Conservation (phyloP, 2,888 invertebrate species). For the Zhuqinia jingwanae region DNA sequence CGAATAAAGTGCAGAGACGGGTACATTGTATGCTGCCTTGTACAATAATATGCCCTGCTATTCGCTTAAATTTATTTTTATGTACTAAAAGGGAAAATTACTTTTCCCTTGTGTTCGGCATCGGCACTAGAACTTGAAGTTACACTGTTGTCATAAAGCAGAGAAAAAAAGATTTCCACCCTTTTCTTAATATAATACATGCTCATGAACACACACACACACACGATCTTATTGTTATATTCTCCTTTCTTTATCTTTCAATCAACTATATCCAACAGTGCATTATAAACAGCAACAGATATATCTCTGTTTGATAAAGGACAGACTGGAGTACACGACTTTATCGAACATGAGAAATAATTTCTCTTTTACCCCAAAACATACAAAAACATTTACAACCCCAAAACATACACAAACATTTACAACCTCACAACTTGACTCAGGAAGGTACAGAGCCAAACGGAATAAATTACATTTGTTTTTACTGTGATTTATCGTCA, state of each 20-base stretch:
- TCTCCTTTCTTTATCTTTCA: background rate
- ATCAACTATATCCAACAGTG: background rate
- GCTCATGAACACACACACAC: no score
- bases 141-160: no score
- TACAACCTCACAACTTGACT: no score
- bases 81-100: slow-evolving; percentile 7
- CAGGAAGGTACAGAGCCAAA: no score
- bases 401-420: no score
- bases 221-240: no score
- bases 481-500: slow-evolving; percentile 22
- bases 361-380: no score
- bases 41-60: background rate
- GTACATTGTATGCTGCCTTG: background rate
- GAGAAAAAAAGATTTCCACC: no score
- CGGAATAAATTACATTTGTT: no score
- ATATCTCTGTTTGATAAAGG: background rate
- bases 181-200: no score
- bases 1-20: background rate
- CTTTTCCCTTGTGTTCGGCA: background rate
- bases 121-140: background rate
- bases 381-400: no score
- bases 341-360: slow-evolving; percentile 15
- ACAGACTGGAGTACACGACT: no score
- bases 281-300: slow-evolving; percentile 30
- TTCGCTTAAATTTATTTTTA: slow-evolving; percentile 6